These are phyloP conservation scores for Drosophila colorata DNA, from an alignment of 2,888 invertebrate species.

Conservation along the genomic window DNA sequence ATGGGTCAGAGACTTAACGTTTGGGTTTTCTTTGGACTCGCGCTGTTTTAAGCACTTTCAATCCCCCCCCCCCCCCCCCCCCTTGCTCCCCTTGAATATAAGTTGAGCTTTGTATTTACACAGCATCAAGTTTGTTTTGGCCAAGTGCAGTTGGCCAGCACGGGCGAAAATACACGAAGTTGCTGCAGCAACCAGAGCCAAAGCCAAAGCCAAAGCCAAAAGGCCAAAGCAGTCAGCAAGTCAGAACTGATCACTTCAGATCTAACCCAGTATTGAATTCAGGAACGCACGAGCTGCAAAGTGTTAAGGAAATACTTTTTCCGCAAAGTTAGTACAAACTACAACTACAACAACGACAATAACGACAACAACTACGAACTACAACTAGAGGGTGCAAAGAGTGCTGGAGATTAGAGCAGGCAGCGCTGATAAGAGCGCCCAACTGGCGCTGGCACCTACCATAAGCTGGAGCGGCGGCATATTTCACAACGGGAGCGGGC, in stretches of 20 bases:
- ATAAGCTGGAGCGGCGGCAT: constrained; percentile 81
- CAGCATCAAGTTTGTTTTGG: constrained; percentile 64
- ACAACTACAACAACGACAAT: constrained; percentile 16
- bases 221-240: neutral
- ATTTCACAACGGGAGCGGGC: constrained; percentile 70
- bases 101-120: constrained; percentile 39
- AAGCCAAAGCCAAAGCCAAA: constrained; percentile 3
- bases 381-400: constrained; percentile 25
- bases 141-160: constrained; percentile 58
- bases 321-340: constrained; percentile 45
- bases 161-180: constrained; percentile 47
- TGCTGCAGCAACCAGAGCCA: constrained; percentile 9
- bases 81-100: neutral
- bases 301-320: constrained; percentile 25
- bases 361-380: constrained; percentile 5
- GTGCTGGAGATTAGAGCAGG: constrained; percentile 34
- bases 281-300: constrained; percentile 31
- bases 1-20: constrained; percentile 18
- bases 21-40: constrained; percentile 26
- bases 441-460: constrained; percentile 69
- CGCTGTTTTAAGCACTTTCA: constrained; percentile 6
- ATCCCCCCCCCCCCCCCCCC: neutral
- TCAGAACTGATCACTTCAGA: constrained; percentile 10
- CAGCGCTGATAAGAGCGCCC: neutral
- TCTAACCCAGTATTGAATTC: constrained; percentile 1